Evolutionary conservation across 1,140 invertebrate species (phyloP), one percentile per base, ranked within the genome.

Genomic region (Batillaria attramentaria): DNA sequence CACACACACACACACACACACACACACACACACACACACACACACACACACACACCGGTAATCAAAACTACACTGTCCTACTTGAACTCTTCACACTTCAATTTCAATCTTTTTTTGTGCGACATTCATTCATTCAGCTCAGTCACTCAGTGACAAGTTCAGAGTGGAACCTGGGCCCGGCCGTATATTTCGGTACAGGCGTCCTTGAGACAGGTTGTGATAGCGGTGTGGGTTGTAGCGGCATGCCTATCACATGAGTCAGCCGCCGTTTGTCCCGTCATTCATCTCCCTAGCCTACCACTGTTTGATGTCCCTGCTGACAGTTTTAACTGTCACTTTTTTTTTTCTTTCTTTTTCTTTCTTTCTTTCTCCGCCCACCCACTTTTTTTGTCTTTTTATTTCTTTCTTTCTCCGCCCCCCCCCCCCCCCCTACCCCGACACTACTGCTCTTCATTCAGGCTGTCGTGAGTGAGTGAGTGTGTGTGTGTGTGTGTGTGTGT

Each of bases 1-100:
- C 62, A 66, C 62, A 66, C 0, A 66, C 3, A 31, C 62, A 66
- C 62, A 33, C 0, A 66, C 31, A 28, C 62, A 66, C 62, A 33
- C 24, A 65, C 62, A 33, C 62, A 65, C 3, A 65, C 62, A 65
- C 62, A 65, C 62, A 65, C 62, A 65, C 31, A 33, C 31, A 33
- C 4, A 28, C 13, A 65, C 13, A 65, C 18, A 65, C 4, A 65
- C 13, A 65, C 13, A 65, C 13, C 33, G n/a, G 37, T 28, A 62
- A 18, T 5, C 57, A 28, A 18, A 62, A 18, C 20, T 28, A 62
- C 57, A 62, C 57, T n/a, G 20, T n/a, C 57, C 20, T 28, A 62
- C 10, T n/a, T 5, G 31, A 18, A 62, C 10, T n/a, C 57, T n/a
- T 5, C 57, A 62, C 10, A 62, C 57, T n/a, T n/a, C n/a, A n/a